Percentiles rank a stretch among this genome's conserved stretches.
Conservation (phyloP, 2,113 vertebrate genomes). For the Sardina pilchardus region DNA sequence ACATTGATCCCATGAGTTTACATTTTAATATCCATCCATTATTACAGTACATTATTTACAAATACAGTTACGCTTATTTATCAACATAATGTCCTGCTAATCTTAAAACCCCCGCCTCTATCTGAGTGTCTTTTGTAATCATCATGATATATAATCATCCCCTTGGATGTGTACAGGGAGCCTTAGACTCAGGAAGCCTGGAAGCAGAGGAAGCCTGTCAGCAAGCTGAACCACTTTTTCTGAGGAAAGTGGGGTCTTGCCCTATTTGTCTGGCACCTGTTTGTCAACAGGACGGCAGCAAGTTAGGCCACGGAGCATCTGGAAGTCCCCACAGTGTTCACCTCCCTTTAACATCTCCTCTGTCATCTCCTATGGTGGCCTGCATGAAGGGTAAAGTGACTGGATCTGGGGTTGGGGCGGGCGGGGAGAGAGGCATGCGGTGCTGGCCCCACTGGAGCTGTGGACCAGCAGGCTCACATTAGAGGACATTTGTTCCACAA, state of each 20-base stretch:
- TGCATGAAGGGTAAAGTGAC: conserved; percentile 46
- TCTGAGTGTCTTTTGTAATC: background rate
- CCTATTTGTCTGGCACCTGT: conserved; percentile 43
- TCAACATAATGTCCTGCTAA: too few relatives aligned
- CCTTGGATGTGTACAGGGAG: background rate
- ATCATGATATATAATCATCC: background rate
- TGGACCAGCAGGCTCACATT: conserved; percentile 81
- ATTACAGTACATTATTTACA: too few relatives aligned
- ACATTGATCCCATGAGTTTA: too few relatives aligned
- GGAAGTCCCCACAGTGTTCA: conserved; percentile 49
- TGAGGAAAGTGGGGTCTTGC: conserved; percentile 28
- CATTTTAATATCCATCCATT: too few relatives aligned
- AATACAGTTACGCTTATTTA: too few relatives aligned
- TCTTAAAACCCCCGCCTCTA: background rate
- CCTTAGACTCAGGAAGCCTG: background rate
- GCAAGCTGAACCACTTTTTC: background rate
- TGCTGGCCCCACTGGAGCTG: conserved; percentile 68
- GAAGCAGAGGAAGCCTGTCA: background rate
- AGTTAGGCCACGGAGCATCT: conserved; percentile 49
- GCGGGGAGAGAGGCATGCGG: conserved; percentile 39
- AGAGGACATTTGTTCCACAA: conserved; percentile 83
- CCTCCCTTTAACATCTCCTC: conserved; percentile 49
- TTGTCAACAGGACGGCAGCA: conserved; percentile 46
- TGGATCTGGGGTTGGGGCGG: background rate
- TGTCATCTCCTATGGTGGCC: conserved; percentile 31